Evolutionary conservation across 2,113 vertebrate genomes (phyloP).

Genomic region (Anarhynchus alexandrinus): DNA sequence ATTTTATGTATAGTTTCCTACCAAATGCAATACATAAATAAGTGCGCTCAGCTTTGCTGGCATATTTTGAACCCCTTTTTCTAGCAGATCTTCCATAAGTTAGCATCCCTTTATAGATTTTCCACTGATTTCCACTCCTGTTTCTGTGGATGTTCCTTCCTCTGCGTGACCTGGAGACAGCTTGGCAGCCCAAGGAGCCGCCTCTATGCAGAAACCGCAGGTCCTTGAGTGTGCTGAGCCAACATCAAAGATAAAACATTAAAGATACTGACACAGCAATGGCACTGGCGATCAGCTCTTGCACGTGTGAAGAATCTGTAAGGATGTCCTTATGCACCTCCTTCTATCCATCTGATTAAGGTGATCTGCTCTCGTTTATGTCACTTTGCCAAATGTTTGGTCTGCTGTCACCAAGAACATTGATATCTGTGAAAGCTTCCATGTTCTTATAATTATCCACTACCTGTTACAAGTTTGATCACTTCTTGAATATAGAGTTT

Average conservation of each 20-base stretch:
- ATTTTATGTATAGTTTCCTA: background rate
- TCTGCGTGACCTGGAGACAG: background rate
- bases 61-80: background rate
- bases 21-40: background rate
- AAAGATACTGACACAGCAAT: slow-evolving; percentile 44
- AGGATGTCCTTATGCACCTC: background rate
- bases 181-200: background rate
- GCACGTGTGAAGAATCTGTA: slow-evolving; percentile 11
- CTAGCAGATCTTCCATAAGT: background rate
- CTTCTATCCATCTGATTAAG: background rate
- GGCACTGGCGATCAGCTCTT: background rate
- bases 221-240: slow-evolving; percentile 23
- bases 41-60: background rate
- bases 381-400: background rate
- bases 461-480: background rate
- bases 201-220: slow-evolving; percentile 11
- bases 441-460: background rate
- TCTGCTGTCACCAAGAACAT: background rate
- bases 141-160: background rate
- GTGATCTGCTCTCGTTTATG: background rate
- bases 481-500: background rate
- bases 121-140: background rate
- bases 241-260: slow-evolving; percentile 50
- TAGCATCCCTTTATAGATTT: background rate
- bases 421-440: background rate